phyloP scores from a whole-genome alignment of 2,888 invertebrate genomes.

The Lepidochrysops patricia region DNA sequence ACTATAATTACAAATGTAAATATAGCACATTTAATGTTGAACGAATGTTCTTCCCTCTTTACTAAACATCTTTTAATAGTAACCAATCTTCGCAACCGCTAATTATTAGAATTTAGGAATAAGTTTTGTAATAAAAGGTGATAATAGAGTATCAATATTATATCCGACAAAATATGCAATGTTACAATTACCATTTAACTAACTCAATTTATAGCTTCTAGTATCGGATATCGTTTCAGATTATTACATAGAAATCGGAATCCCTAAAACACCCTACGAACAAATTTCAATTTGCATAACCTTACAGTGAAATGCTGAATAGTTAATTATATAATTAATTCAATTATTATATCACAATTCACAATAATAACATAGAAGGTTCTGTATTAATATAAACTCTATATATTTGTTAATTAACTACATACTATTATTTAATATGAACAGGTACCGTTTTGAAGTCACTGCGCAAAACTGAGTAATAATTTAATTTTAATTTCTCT shows the following conservation, averaged over 20 bases:
- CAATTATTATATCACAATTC: not conserved
- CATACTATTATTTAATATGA: too few relatives aligned
- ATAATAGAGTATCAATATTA: too few relatives aligned
- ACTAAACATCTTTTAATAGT: too few relatives aligned
- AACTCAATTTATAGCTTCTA: not conserved
- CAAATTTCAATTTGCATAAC: not conserved
- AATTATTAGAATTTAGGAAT: too few relatives aligned
- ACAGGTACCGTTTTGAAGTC: too few relatives aligned
- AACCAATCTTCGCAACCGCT: too few relatives aligned
- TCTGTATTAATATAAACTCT: not conserved
- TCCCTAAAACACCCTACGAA: not conserved
- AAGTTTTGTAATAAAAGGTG: too few relatives aligned
- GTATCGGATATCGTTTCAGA: not conserved
- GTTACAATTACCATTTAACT: not conserved
- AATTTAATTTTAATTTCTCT: too few relatives aligned
- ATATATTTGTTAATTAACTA: not conserved
- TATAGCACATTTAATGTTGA: too few relatives aligned
- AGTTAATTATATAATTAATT: not conserved
- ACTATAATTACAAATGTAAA: too few relatives aligned
- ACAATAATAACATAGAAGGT: not conserved
- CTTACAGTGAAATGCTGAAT: not conserved
- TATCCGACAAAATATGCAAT: not conserved
- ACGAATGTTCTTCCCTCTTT: too few relatives aligned
- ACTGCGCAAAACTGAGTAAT: too few relatives aligned
- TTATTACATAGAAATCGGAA: not conserved